Conservation (phyloP, 1,140 invertebrate genomes). For the Drosophila prosaltans region DNA sequence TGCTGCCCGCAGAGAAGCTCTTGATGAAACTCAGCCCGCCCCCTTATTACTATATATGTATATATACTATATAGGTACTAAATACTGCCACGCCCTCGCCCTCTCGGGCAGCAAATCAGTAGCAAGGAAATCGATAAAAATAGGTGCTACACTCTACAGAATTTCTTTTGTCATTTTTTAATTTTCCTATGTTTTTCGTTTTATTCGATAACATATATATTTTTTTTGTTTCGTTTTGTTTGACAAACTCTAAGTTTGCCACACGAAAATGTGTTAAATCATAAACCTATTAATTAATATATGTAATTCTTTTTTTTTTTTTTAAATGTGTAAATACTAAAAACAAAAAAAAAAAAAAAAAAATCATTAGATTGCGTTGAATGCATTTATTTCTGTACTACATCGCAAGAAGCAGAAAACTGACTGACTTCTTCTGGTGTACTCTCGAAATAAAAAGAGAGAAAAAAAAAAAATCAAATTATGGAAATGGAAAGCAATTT, state of each 20-base stretch:
- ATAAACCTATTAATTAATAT: slow-evolving; percentile 43
- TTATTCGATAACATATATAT: slow-evolving; percentile 11
- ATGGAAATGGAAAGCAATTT: neutral
- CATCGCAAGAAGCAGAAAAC: slow-evolving; percentile 60
- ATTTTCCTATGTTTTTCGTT: neutral
- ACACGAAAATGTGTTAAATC: slow-evolving; percentile 64
- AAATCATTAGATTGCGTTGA: slow-evolving; percentile 1
- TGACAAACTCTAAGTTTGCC: slow-evolving; percentile 74
- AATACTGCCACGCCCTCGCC: slow-evolving; percentile 62
- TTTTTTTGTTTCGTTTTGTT: slow-evolving; percentile 40
- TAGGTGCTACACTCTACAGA: slow-evolving; percentile 54
- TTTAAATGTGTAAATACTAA: slow-evolving; percentile 76
- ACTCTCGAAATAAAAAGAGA: slow-evolving; percentile 66
- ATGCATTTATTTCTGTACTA: slow-evolving; percentile 77
- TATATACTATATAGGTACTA: neutral
- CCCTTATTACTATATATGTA: slow-evolving; percentile 19
- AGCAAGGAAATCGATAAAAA: slow-evolving; percentile 29
- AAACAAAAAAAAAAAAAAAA: slow-evolving; percentile 45
- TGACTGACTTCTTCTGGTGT: slow-evolving; percentile 66
- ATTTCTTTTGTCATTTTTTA: neutral
- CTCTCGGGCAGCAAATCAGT: slow-evolving; percentile 28
- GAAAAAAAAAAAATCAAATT: neutral
- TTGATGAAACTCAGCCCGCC: neutral
- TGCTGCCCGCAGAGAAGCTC: slow-evolving; percentile 51
- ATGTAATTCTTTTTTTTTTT: slow-evolving; percentile 40